Evolutionary conservation across 2,113 vertebrate genomes (phyloP).

Genomic region (Anarhynchus alexandrinus): DNA sequence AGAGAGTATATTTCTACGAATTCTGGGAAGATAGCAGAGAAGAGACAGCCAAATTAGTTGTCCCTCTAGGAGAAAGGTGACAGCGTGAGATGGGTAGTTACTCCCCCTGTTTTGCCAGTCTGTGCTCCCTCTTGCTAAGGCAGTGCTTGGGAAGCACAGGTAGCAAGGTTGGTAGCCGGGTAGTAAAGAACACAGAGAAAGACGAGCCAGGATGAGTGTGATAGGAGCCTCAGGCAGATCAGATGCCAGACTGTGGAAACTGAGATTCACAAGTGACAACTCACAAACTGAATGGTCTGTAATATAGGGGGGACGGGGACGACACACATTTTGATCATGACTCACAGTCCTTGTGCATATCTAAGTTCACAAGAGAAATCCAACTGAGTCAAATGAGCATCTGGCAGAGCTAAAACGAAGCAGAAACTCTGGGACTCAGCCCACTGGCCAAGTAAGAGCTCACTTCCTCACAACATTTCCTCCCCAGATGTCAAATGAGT

Average conservation of each 20-base stretch:
- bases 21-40: neutral
- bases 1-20: neutral
- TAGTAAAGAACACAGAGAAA: neutral
- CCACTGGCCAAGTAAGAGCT: neutral
- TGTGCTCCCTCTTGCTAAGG: neutral
- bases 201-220: neutral
- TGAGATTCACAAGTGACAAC: neutral
- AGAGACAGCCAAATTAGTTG: neutral
- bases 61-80: neutral
- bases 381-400: neutral
- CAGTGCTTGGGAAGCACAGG: accelerated
- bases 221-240: neutral
- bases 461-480: neutral
- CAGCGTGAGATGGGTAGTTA: neutral
- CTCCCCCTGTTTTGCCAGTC: neutral
- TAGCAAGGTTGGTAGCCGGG: neutral
- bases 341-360: neutral
- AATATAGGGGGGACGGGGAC: no score
- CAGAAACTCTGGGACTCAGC: neutral
- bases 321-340: neutral
- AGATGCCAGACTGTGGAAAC: neutral
- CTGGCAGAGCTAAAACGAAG: neutral
- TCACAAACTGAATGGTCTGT: neutral
- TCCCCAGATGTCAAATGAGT: neutral
- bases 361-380: neutral